Evolutionary conservation across 1,140 invertebrate genomes (phyloP), one percentile per base, ranked within the genome.

Genomic region (Drosophila bocqueti): DNA sequence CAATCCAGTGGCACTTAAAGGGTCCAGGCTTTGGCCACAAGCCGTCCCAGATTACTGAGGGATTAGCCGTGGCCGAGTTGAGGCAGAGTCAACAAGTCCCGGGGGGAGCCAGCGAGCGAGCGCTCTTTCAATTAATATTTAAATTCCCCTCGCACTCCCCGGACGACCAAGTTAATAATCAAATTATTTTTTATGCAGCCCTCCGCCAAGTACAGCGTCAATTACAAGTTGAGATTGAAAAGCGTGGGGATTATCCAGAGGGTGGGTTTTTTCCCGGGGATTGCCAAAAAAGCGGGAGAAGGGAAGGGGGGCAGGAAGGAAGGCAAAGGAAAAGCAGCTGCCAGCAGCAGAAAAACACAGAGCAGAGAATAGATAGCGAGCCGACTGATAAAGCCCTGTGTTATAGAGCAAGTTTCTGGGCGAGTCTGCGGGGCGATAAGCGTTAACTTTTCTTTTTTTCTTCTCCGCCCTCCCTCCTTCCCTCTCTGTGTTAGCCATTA

Each of bases 71-170:
- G 24, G 5, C 42, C 7, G 16, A 50, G 26, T 4, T 21, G 18
- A 5, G 47, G 15, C 10, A 21, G 46, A 73, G 67, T 61, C 69
- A 73, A 73, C 47, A 58, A 43, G 54, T 65, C 73, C 74, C 29
- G 16, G 4, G 43, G 73, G 46, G 34, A 34, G 10, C 34, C 34
- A 0, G 11, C 21, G 2, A 16, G 61, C 9, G 10, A 15, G 18
- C 7, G 50, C 31, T 63, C 64, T 80, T 87, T 84, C 84, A 89
- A 89, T 89, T 84, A 89, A 90, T 89, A 89, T 89, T 89, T 84
- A 84, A 89, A 90, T 90, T 90, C 81, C 76, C 47, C 57, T 21
- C 11, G 24, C 42, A 13, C 38, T 11, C 55, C 47, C 29, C 15
- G 21, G 18, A 54, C 60, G n/a, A 68, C 55, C 59, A 71, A 84